Conservation (phyloP, 2,797 vertebrate species). For the Channallabes apus region DNA sequence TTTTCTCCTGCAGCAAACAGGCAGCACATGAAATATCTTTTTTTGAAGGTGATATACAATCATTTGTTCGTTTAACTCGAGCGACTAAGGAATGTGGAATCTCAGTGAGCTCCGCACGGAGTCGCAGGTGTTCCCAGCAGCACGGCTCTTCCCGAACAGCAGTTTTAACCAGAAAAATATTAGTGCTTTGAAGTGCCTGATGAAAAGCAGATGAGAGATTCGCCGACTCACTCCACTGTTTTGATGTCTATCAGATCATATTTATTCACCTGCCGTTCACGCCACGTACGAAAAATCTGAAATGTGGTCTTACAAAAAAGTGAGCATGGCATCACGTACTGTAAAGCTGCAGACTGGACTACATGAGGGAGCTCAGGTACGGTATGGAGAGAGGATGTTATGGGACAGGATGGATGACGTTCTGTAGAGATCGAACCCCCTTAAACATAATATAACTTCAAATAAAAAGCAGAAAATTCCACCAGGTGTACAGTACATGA, state of each 20-base stretch:
- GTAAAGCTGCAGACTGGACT: conserved; percentile 45
- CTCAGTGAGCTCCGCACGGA: conserved; percentile 6
- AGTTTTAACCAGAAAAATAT: conserved; percentile 48
- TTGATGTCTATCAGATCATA: conserved; percentile 57
- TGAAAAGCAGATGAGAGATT: conserved; percentile 58
- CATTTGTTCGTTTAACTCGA: conserved; percentile 27
- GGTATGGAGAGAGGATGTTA: conserved; percentile 22
- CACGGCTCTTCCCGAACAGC: conserved; percentile 32
- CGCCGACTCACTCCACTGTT: conserved; percentile 44
- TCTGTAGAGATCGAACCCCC: neutral
- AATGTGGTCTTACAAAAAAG: conserved; percentile 48
- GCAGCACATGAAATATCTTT: neutral
- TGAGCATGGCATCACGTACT: neutral
- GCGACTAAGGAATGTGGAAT: conserved; percentile 35
- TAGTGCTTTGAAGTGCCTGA: conserved; percentile 57
- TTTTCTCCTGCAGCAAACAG: neutral
- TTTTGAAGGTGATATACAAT: neutral
- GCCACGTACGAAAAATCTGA: conserved; percentile 49
- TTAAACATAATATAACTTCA: neutral
- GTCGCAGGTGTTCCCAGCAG: conserved; percentile 45
- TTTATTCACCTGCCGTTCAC: conserved; percentile 57
- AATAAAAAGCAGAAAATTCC: neutral
- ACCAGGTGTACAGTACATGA: neutral
- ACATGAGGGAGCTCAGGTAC: conserved; percentile 10
- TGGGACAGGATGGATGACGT: neutral